phyloP scores from a whole-genome alignment of 1,140 invertebrate species.

The Meloidogyne hapla region DNA sequence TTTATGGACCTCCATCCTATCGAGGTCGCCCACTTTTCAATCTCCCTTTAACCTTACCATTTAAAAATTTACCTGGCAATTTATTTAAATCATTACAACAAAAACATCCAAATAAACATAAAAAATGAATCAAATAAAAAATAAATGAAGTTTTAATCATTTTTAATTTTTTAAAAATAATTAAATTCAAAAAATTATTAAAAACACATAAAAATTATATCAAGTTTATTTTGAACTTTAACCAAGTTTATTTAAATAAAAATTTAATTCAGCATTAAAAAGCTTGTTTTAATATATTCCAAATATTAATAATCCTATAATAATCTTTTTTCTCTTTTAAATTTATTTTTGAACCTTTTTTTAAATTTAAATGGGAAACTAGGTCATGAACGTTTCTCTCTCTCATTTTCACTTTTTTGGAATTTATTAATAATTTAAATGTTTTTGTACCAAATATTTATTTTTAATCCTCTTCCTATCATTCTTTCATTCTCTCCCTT shows the following conservation, averaged over 20 bases:
- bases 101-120: not conserved
- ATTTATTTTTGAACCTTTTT: conserved; percentile 1
- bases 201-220: not conserved
- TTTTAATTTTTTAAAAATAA: not conserved
- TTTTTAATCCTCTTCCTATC: not conserved
- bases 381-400: not conserved
- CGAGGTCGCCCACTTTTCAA: no score
- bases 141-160: not conserved
- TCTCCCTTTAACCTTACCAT: no score
- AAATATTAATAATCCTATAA: not conserved
- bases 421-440: not conserved
- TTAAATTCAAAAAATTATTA: not conserved
- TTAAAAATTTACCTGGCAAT: not conserved
- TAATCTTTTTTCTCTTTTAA: not conserved
- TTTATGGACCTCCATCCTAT: no score
- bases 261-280: not conserved
- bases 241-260: not conserved
- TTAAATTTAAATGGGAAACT: not conserved
- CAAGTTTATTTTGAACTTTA: not conserved
- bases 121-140: not conserved
- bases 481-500: not conserved
- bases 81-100: not conserved
- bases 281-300: not conserved
- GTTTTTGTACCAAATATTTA: not conserved
- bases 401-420: not conserved